A percentile compares a stretch with the other conserved stretches of the same genome.
phyloP scores from a whole-genome alignment of 2,797 vertebrate species.

The Pteropus rufus region DNA sequence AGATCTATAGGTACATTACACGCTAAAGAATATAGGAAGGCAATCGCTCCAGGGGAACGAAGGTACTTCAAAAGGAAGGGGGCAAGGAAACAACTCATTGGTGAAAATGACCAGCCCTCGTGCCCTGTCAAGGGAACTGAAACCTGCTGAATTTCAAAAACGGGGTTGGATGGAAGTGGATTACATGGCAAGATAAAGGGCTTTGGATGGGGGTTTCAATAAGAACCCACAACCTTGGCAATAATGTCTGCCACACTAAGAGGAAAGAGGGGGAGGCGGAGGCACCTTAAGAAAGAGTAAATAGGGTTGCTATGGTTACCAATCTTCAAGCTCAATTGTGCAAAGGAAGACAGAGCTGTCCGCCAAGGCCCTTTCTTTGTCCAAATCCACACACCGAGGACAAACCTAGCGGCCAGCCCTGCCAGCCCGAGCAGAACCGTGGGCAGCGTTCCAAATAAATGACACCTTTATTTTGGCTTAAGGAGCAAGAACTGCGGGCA shows the following conservation, averaged over 20 bases:
- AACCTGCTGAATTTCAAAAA: neutral
- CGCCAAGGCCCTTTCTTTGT: neutral
- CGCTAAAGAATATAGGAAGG: neutral
- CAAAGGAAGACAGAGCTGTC: neutral
- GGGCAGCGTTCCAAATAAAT: neutral
- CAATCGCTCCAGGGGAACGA: neutral
- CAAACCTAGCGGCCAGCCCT: neutral
- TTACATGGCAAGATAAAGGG: neutral
- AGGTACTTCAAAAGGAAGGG: neutral
- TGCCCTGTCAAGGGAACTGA: neutral
- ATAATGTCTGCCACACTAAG: neutral
- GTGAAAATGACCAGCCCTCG: neutral
- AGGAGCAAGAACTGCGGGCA: neutral
- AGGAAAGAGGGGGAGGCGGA: neutral
- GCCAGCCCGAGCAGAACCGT: neutral
- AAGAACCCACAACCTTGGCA: neutral
- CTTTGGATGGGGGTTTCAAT: too few species aligned
- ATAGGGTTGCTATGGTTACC: slow-evolving; percentile 39
- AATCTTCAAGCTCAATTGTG: neutral
- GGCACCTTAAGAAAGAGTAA: neutral
- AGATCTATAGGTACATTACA: neutral
- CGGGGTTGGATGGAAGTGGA: neutral
- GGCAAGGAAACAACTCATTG: neutral
- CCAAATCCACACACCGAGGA: neutral
- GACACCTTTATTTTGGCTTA: neutral